These are phyloP conservation scores for Ia io DNA, from an alignment of 2,113 vertebrate genomes.

Conservation along the genomic window DNA sequence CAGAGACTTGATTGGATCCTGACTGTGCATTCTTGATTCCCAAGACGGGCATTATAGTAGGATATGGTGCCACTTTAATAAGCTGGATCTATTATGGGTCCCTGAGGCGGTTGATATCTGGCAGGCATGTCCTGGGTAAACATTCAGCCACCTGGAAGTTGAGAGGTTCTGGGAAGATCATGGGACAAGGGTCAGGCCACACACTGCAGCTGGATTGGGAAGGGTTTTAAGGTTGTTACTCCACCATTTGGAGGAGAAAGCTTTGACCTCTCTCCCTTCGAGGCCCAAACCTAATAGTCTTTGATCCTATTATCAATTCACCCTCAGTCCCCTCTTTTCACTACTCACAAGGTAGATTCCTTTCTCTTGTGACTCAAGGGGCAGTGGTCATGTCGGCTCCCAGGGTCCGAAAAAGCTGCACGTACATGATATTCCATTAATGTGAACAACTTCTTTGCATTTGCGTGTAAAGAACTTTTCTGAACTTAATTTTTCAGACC, in stretches of 20 bases:
- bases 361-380: neutral
- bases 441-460: neutral
- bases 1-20: neutral
- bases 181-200: neutral
- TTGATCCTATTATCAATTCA: neutral
- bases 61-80: neutral
- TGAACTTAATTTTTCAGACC: neutral
- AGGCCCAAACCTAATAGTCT: neutral
- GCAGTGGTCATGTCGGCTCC: neutral
- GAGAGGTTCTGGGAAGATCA: neutral
- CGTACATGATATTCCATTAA: neutral
- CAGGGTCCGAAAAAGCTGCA: neutral
- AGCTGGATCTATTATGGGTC: neutral
- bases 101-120: neutral
- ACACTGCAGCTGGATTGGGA: neutral
- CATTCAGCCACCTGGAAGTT: neutral
- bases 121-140: slow-evolving; percentile 9
- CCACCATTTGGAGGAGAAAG: neutral
- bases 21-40: neutral
- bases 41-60: neutral
- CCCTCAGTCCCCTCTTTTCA: neutral
- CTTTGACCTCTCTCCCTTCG: neutral
- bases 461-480: neutral
- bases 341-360: neutral
- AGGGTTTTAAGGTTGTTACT: neutral